These are phyloP conservation scores for Parnassius orleans DNA, from an alignment of 2,888 invertebrate species.

Conservation along the genomic window DNA sequence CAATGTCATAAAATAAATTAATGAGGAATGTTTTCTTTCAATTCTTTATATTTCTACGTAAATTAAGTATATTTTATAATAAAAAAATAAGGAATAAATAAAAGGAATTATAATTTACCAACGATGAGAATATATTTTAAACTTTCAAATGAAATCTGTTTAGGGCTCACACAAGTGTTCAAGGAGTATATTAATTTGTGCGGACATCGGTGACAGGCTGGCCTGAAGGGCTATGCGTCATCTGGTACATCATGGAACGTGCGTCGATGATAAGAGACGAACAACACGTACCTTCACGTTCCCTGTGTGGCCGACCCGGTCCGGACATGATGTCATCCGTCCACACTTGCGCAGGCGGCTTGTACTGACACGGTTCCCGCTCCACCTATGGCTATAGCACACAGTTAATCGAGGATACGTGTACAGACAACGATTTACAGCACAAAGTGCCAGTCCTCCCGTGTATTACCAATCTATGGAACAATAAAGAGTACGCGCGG, in stretches of 20 bases:
- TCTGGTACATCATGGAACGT: slow-evolving; percentile 44
- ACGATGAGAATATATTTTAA: no score
- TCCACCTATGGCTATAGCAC: slow-evolving; percentile 56
- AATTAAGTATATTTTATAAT: no score
- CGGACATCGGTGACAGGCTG: slow-evolving; percentile 25
- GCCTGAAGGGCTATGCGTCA: slow-evolving; percentile 54
- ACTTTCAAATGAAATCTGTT: no score
- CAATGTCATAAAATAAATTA: no score
- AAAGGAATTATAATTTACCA: no score
- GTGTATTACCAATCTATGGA: slow-evolving; percentile 80
- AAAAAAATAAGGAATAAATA: no score
- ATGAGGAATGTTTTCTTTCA: no score
- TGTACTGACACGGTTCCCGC: slow-evolving; percentile 63
- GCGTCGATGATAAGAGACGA: slow-evolving; percentile 49
- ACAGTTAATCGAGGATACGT: slow-evolving; percentile 77
- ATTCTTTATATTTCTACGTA: no score
- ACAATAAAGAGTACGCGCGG: slow-evolving; percentile 73
- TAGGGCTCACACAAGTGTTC: neutral
- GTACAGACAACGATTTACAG: slow-evolving; percentile 79
- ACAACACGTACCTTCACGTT: slow-evolving; percentile 64
- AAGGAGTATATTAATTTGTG: neutral
- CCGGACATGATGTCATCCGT: slow-evolving; percentile 77
- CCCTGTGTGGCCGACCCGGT: slow-evolving; percentile 66
- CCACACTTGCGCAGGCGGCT: slow-evolving; percentile 63
- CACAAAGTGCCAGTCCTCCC: slow-evolving; percentile 77